Base-by-base conservation (phyloP, 2,113 vertebrate species). In the Eubucco bourcierii region DNA sequence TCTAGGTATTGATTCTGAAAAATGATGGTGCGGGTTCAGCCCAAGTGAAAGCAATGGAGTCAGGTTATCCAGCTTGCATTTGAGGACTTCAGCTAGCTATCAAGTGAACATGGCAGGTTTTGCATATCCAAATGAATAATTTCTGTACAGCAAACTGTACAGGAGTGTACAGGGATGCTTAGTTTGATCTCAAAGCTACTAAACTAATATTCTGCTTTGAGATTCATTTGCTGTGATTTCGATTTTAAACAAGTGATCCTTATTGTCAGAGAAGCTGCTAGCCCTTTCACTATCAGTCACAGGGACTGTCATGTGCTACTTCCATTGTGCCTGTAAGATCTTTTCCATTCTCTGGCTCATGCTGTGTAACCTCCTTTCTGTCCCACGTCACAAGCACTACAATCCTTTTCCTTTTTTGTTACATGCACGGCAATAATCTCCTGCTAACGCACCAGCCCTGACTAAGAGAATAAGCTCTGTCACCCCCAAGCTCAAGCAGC, bases 401-500 rank as follows among this genome's bases (percentile, higher is more conserved):
- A 94, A 95, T 97, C 96, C 94, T 88, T 92, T 95, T 81, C 71
- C 65, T 95, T 87, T 89, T 84, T 77, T 93, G 83, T 75, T 93
- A n/a, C 84, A 10, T 72, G 64, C 72, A 59, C 60, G 25, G 46
- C 95, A 83, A 91, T 88, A 97, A 97, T 96, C 95, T 77, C 86
- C 79, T 80, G 64, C 55, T 92, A 93, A 91, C 5, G 68, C 65
- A 95, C 66, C n/a, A 66, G 90, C 88, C 89, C 95, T 65, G 44
- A 37, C 82, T 96, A 88, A 96, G 94, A 95, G 94, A 92, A 87
- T 97, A 66, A 81, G 74, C 95, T 87, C 88, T 91, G 88, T 89
- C 84, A 96, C 84, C 90, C 95, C n/a, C 76, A 87, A 75, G 81
- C 84, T 95, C 92, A 97, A 83, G 89, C 90, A 95, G 95, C 87